Base-by-base conservation (phyloP, 2,113 vertebrate species). In the Guaruba guarouba region DNA sequence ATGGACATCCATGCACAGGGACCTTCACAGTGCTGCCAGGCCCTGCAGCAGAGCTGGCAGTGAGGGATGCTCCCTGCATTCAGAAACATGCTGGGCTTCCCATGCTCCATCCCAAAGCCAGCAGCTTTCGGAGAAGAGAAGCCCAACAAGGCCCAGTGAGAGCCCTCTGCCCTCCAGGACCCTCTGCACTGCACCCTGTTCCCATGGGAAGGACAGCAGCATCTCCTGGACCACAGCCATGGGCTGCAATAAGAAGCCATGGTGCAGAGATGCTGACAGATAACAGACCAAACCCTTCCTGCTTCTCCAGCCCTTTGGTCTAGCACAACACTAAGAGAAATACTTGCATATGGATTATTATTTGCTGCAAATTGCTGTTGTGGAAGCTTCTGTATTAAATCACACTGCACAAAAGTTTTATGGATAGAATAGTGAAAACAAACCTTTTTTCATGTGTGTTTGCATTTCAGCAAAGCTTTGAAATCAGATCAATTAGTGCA, bases 11-110 rank as follows among this genome's bases (percentile, higher is more conserved):
- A 0, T 41, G 44, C 87, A 12, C 75, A 8, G 52, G 18, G 41
- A 54, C 24, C 54, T 4, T 48, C 7, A 0, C 59, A 1, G 74
- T 0, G 12, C 1, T 0, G 75, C 22, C 7, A 79, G 27, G 1
- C 9, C 44, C 43, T 7, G 0, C 1, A 4, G 59, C 81, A 51
- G 28, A 31, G 33, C 66, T 20, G 78, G 16, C 51, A 12, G 49
- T 8, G 3, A 1, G 55, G 46, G 63, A 6, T 27, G 51, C 52
- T 76, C 67, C 29, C 68, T 63, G 59, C 43, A 25, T 57, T 19
- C 0, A 0, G 41, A n/a, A 66, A 9, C 51, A 41, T 3, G 0
- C 22, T 6, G 3, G 25, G 49, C 64, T 49, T 64, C 37, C 7
- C 55, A 41, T 8, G 1, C 54, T 81, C 35, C 64, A 12, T 8